phyloP scores from a whole-genome alignment of 53 echinoderm and acorn worm species.

The Stichopus horrens region DNA sequence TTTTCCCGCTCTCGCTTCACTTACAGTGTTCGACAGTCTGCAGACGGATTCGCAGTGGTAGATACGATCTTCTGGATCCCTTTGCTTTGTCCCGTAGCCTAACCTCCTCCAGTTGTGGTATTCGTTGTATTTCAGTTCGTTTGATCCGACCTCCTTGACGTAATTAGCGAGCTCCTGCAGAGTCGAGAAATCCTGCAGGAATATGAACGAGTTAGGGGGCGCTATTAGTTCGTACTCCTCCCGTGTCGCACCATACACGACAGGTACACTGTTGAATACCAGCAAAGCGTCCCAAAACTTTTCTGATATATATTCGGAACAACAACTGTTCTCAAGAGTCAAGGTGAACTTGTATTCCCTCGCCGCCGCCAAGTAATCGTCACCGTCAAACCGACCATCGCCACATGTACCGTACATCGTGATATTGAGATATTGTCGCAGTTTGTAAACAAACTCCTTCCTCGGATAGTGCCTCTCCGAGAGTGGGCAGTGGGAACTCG shows the following conservation, averaged over 20 bases:
- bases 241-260: conserved; percentile 27
- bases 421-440: conserved; percentile 4
- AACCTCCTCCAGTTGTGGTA: conserved; percentile 34
- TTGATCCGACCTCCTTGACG: background rate
- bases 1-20: background rate
- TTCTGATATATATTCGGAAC: conserved; percentile 31
- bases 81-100: conserved; percentile 5
- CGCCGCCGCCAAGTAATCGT: background rate
- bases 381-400: conserved; percentile 27
- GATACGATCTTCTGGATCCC: background rate
- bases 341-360: conserved; percentile 15
- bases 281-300: conserved; percentile 32
- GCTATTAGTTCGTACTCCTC: conserved; percentile 40
- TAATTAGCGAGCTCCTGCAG: background rate
- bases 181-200: conserved; percentile 23
- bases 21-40: background rate
- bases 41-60: conserved; percentile 26
- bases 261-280: conserved; percentile 12
- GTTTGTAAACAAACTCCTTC: conserved; percentile 6
- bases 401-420: conserved; percentile 28
- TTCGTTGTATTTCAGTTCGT: conserved; percentile 8
- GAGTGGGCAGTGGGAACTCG: conserved; percentile 21
- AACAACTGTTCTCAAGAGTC: conserved; percentile 30
- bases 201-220: conserved; percentile 19
- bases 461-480: background rate